These are phyloP conservation scores for Odontothrips loti DNA, from an alignment of 2,888 invertebrate genomes.

Conservation along the genomic window DNA sequence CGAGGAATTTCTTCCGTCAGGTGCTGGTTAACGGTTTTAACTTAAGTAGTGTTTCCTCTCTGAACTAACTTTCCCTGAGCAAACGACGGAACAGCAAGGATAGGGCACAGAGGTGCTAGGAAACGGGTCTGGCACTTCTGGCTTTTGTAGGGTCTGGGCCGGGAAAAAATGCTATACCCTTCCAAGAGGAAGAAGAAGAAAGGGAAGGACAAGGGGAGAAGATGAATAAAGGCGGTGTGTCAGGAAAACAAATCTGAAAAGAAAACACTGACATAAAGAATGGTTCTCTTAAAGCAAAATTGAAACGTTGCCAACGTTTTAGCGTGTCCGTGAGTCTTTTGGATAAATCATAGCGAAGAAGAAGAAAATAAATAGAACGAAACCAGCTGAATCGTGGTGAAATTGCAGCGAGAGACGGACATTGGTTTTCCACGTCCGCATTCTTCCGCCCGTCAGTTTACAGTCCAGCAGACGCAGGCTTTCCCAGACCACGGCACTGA, in stretches of 20 bases:
- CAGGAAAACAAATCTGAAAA: background rate
- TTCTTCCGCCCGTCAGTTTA: background rate
- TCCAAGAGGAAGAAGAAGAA: background rate
- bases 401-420: background rate
- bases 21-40: too few relatives aligned
- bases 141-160: too few relatives aligned
- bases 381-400: background rate
- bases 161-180: too few relatives aligned
- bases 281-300: background rate
- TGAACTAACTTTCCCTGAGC: too few relatives aligned
- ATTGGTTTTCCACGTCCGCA: background rate
- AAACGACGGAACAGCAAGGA: too few relatives aligned
- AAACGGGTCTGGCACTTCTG: too few relatives aligned
- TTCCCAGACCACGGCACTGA: background rate
- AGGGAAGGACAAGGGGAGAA: background rate
- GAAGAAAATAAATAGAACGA: too few relatives aligned
- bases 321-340: too few relatives aligned
- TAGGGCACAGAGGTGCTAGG: too few relatives aligned
- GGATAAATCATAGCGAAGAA: too few relatives aligned
- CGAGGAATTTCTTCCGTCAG: too few relatives aligned
- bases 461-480: background rate
- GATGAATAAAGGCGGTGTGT: background rate
- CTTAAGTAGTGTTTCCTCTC: too few relatives aligned
- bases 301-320: background rate
- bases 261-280: background rate